These are phyloP conservation scores for Anastrepha obliqua DNA, from an alignment of 1,140 invertebrate genomes.

Conservation along the genomic window DNA sequence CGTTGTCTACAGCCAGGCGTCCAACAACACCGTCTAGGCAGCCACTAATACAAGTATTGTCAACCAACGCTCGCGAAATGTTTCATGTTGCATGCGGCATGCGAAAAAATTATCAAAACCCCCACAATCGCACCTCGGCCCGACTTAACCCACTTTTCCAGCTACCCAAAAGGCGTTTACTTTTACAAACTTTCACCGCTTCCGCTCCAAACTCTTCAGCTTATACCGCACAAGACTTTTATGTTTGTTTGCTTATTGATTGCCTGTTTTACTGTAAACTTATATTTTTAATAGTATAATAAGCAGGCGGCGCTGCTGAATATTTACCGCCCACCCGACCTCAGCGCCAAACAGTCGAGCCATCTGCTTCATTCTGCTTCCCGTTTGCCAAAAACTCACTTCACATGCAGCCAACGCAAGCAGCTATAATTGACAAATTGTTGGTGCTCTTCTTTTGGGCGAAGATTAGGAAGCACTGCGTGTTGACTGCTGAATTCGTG, in stretches of 20 bases:
- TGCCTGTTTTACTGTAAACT: not conserved
- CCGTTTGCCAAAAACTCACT: not conserved
- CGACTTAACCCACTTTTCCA: conserved; percentile 2
- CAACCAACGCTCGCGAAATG: not conserved
- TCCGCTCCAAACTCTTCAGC: no score
- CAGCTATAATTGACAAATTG: conserved; percentile 18
- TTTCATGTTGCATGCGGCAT: conserved; percentile 37
- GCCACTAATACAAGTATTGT: conserved; percentile 19
- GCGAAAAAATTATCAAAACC: conserved; percentile 34
- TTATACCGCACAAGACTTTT: not conserved
- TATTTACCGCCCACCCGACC: not conserved
- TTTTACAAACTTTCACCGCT: not conserved
- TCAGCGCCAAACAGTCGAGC: no score
- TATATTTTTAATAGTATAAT: conserved; percentile 47
- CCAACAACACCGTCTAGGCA: conserved; percentile 6
- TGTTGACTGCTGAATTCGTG: not conserved
- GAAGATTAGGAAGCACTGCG: no score
- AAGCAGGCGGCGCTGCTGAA: conserved; percentile 25
- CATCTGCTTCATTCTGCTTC: not conserved
- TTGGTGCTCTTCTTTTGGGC: not conserved
- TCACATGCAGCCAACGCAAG: not conserved
- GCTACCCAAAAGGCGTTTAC: conserved; percentile 1
- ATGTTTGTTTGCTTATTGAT: not conserved
- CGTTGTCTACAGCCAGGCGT: conserved; percentile 10
- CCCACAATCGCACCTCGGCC: not conserved